Conservation (phyloP, 2,113 vertebrate species). For the Petrocephalus microphthalmus region DNA sequence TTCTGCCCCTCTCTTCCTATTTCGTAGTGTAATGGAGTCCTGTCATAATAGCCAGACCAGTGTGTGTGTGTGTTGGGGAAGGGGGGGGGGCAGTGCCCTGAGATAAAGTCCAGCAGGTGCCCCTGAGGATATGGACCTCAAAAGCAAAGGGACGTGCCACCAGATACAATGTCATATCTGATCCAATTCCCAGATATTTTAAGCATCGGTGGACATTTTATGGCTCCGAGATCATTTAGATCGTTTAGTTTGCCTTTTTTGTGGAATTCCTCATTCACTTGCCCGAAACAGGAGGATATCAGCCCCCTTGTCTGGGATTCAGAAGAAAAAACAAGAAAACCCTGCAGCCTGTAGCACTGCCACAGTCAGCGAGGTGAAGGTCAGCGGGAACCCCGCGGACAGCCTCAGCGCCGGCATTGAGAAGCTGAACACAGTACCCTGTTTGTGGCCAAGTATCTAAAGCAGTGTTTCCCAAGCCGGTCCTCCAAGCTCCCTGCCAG, state of each 20-base stretch:
- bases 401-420: background rate
- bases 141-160: background rate
- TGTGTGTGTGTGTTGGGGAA: too few relatives aligned
- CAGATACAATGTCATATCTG: background rate
- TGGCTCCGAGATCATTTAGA: background rate
- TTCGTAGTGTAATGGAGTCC: background rate
- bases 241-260: background rate
- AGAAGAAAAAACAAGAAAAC: background rate
- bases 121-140: background rate
- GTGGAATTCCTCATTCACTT: background rate
- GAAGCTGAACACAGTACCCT: background rate
- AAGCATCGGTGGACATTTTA: background rate
- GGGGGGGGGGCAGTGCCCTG: background rate
- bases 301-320: background rate
- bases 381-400: background rate
- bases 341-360: background rate
- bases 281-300: background rate
- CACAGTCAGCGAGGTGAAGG: background rate
- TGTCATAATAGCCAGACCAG: background rate
- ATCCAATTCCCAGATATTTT: background rate
- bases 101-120: background rate
- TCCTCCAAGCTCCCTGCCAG: background rate
- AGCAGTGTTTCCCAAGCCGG: background rate
- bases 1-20: background rate
- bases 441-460: background rate